Base-by-base conservation (phyloP, 1,140 invertebrate species). In the Pseudomyrmex gracilis region DNA sequence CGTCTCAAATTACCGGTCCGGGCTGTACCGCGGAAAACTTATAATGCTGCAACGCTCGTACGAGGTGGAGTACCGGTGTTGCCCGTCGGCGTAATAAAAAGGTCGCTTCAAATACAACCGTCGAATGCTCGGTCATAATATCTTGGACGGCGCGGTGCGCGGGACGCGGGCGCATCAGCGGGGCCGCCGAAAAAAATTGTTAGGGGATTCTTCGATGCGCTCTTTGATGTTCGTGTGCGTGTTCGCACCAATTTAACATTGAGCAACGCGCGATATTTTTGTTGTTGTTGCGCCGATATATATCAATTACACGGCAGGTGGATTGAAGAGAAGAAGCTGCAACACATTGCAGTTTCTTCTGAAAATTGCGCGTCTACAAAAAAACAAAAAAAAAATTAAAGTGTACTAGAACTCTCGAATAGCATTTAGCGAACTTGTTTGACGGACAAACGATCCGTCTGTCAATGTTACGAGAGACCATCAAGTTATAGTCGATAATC, bases 1-100 rank as follows among this genome's bases (percentile, higher is more conserved):
- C 89, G 87, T 90, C 89, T 91, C 85, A 90, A 93, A 93, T 93
- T 92, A 91, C 92, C 73, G 86, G 84, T 87, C 84, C 74, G 83
- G 77, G 73, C 73, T 87, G 83, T 87, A 84, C 82, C 88, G 89
- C 85, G 89, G 90, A 93, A 90, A 92, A 92, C 91, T 88, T 89
- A 78, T 86, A 90, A 89, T 85, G 70, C 70, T 60, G 43, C 55
- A 82, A 74, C 84, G 70, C 47, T 80, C 66, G 73, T 57, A 80
- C 70, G 60, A 82, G 70, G 57, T 57, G 58, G 66, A 87, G 58
- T 68, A 67, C 51, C 61, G 61, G 53, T 55, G 66, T 63, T 66
- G 63, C 76, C 68, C 49, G 51, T 61, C 68, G 85, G 68, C 55
- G 53, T 55, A 86, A 63, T 71, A 73, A 86, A 86, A 87, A 82